Conservation (phyloP, 1,140 invertebrate genomes). For the Musca domestica region DNA sequence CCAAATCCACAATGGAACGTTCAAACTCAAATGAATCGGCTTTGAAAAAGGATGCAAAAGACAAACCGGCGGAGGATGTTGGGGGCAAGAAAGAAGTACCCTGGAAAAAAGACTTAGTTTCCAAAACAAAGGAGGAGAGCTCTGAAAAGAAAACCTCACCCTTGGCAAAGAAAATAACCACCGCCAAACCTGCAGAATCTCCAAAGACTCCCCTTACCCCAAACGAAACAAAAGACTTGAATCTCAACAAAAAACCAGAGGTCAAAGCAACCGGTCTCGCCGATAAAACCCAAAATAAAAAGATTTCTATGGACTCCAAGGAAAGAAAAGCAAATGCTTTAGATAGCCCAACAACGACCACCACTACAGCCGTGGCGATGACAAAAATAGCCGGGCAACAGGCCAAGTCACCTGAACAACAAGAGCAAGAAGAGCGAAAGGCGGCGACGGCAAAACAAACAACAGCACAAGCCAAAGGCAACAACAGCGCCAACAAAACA, state of each 20-base stretch:
- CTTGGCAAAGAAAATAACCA: neutral
- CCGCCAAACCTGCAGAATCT: neutral
- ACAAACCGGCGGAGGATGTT: conserved; percentile 2
- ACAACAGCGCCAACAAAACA: conserved; percentile 31
- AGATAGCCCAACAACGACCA: conserved; percentile 17
- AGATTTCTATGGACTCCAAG: conserved; percentile 2
- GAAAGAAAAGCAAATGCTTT: conserved; percentile 21
- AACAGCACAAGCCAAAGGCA: conserved; percentile 25
- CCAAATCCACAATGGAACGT: conserved; percentile 5
- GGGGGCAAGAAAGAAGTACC: neutral
- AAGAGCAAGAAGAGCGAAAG: conserved; percentile 29
- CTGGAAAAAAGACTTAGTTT: neutral
- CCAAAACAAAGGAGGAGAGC: neutral
- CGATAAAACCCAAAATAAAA: too few species aligned
- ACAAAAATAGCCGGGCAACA: conserved; percentile 41
- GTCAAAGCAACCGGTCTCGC: too few species aligned
- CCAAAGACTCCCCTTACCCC: neutral
- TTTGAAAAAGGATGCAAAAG: conserved; percentile 3
- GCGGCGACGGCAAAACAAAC: neutral
- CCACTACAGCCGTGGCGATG: conserved; percentile 30
- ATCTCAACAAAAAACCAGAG: too few species aligned
- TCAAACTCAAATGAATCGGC: conserved; percentile 24
- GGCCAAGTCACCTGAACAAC: conserved; percentile 54
- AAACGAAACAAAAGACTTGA: neutral
- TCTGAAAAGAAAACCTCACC: neutral